phyloP scores from a whole-genome alignment of 2,113 vertebrate genomes.

The Gambusia affinis region DNA sequence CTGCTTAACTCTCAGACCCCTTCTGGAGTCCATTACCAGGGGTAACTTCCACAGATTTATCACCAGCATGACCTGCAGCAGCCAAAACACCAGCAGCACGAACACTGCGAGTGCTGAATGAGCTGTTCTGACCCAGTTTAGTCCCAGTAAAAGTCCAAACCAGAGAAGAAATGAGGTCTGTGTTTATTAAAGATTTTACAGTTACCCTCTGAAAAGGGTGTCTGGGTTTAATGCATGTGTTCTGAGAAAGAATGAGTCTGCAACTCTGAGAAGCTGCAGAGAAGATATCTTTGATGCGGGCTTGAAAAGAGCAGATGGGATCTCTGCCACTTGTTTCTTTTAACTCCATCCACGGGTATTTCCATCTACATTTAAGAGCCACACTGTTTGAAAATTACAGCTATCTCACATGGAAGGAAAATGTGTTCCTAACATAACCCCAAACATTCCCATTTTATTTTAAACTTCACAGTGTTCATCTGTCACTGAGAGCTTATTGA shows the following conservation, averaged over 20 bases:
- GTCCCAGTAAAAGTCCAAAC: constrained; percentile 18
- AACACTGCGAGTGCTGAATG: constrained; percentile 45
- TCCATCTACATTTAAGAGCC: constrained; percentile 41
- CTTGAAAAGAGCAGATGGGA: constrained; percentile 40
- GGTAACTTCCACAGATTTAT: constrained; percentile 75
- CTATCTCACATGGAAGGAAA: constrained; percentile 34
- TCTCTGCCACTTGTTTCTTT: constrained; percentile 50
- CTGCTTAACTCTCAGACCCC: constrained; percentile 71
- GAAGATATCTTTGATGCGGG: constrained; percentile 47
- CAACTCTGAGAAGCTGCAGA: constrained; percentile 19
- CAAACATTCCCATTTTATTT: constrained; percentile 5
- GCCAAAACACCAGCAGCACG: constrained; percentile 65
- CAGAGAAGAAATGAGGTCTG: constrained; percentile 28
- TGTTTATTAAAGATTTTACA: constrained; percentile 48
- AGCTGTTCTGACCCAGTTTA: constrained; percentile 27
- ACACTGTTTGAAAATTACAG: constrained; percentile 44
- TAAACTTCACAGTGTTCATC: constrained; percentile 21
- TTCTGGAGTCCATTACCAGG: constrained; percentile 77
- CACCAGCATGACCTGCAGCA: constrained; percentile 67
- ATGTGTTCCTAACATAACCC: constrained; percentile 25
- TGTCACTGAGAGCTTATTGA: constrained; percentile 23
- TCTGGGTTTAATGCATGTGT: constrained; percentile 3
- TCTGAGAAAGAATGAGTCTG: constrained; percentile 13
- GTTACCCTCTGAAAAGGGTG: constrained; percentile 29
- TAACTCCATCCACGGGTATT: constrained; percentile 49